Conservation (phyloP, 2,888 invertebrate species). For the Hyposoter dolosus region DNA sequence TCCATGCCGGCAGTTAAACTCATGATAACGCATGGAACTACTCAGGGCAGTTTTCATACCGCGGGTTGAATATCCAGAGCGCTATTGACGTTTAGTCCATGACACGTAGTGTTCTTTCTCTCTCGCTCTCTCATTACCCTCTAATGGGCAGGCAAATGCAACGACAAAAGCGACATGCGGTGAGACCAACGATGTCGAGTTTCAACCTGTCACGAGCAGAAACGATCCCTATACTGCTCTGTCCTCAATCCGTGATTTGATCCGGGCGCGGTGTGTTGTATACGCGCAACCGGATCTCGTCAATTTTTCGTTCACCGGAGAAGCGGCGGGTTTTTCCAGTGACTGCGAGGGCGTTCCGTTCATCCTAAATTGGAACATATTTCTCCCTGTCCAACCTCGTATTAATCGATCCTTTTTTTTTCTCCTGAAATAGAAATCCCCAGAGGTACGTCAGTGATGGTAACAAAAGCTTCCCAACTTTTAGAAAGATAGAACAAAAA, state of each 20-base stretch:
- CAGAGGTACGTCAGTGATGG: neutral
- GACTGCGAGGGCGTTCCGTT: constrained; percentile 20
- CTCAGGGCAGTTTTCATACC: constrained; percentile 31
- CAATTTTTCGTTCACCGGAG: neutral
- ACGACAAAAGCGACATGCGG: constrained; percentile 68
- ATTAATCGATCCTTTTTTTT: constrained; percentile 37
- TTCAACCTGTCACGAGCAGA: constrained; percentile 67
- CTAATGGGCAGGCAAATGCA: constrained; percentile 68
- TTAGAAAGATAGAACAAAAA: constrained; percentile 2
- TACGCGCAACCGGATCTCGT: constrained; percentile 4
- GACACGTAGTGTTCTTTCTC: constrained; percentile 50
- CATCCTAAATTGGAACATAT: constrained; percentile 16
- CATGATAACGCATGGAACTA: constrained; percentile 9
- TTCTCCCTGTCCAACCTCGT: neutral
- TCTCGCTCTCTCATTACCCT: constrained; percentile 61
- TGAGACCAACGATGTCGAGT: constrained; percentile 52
- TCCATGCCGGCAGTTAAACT: constrained; percentile 43
- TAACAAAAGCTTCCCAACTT: neutral
- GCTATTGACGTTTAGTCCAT: constrained; percentile 68
- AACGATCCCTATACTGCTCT: constrained; percentile 40
- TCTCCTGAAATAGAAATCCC: constrained; percentile 10
- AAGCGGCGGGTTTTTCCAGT: constrained; percentile 17
- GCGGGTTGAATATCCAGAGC: constrained; percentile 60
- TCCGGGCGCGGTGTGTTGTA: constrained; percentile 25
- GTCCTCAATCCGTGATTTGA: constrained; percentile 8